phyloP scores from a whole-genome alignment of 2,888 invertebrate species.

The Chrysolina haemoptera region DNA sequence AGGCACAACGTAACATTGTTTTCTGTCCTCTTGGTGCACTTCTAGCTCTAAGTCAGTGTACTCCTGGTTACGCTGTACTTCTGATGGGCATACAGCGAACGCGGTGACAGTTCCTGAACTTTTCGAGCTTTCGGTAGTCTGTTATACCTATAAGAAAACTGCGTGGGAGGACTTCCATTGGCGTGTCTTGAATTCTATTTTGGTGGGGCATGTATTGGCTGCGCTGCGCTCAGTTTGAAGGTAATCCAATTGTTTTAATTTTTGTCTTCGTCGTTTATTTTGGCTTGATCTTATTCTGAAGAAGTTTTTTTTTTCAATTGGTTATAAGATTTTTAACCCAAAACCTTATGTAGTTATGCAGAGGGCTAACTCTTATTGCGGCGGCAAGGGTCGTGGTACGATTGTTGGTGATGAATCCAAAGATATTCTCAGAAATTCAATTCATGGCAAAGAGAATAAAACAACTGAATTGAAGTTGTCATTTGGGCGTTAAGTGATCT shows the following conservation, averaged over 20 bases:
- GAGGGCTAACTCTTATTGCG: no score
- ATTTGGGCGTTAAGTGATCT: no score
- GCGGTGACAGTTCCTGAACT: constrained; percentile 12
- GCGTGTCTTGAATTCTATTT: constrained; percentile 5
- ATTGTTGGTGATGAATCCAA: no score
- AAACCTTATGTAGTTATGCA: no score
- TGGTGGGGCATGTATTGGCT: constrained; percentile 28
- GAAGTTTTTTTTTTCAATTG: no score
- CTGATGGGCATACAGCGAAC: constrained; percentile 27
- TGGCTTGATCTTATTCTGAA: no score
- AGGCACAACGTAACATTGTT: constrained; percentile 64
- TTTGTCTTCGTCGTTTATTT: no score
- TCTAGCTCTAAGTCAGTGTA: constrained; percentile 56
- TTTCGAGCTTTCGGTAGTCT: constrained; percentile 24
- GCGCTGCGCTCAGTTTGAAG: constrained; percentile 32
- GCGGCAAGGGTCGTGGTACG: no score
- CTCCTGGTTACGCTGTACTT: constrained; percentile 42
- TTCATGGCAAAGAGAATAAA: no score
- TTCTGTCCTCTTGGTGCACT: constrained; percentile 50
- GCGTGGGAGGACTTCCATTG: constrained; percentile 24
- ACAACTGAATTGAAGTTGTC: no score
- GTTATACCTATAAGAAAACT: constrained; percentile 23
- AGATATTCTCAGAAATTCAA: no score
- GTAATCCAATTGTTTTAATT: constrained; percentile 19
- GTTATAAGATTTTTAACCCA: no score